These are phyloP conservation scores for Eupithecia inturbata DNA, from an alignment of 2,888 invertebrate species.

Conservation along the genomic window DNA sequence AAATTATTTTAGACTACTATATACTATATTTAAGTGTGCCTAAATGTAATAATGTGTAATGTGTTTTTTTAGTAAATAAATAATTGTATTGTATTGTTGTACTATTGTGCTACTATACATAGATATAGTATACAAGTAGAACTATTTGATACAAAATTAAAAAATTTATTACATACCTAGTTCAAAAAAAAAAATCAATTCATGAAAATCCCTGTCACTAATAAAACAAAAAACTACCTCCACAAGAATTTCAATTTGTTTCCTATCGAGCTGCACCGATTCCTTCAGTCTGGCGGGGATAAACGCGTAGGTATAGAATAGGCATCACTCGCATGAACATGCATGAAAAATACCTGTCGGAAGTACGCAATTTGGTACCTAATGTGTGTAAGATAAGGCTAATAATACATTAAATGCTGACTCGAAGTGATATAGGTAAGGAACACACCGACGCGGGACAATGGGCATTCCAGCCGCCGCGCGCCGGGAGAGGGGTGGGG, in stretches of 20 bases:
- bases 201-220: not conserved
- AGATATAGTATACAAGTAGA: not conserved
- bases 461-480: constrained; percentile 73
- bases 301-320: not conserved
- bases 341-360: not conserved
- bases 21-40: too few species aligned
- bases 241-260: constrained; percentile 13
- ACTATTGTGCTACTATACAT: not conserved
- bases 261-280: constrained; percentile 9
- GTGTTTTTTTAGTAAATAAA: too few species aligned
- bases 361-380: constrained; percentile 6
- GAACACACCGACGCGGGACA: constrained; percentile 59
- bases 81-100: too few species aligned
- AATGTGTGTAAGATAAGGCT: not conserved
- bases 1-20: not conserved
- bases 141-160: not conserved
- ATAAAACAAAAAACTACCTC: constrained; percentile 8
- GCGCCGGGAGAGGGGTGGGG: constrained; percentile 49
- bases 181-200: not conserved
- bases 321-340: not conserved
- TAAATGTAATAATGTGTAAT: too few species aligned
- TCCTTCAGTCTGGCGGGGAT: constrained; percentile 5
- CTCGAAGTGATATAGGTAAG: constrained; percentile 25
- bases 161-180: too few species aligned
- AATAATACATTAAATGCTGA: constrained; percentile 13